phyloP scores from a whole-genome alignment of 1,140 invertebrate species.

The Hycleus phaleratus region DNA sequence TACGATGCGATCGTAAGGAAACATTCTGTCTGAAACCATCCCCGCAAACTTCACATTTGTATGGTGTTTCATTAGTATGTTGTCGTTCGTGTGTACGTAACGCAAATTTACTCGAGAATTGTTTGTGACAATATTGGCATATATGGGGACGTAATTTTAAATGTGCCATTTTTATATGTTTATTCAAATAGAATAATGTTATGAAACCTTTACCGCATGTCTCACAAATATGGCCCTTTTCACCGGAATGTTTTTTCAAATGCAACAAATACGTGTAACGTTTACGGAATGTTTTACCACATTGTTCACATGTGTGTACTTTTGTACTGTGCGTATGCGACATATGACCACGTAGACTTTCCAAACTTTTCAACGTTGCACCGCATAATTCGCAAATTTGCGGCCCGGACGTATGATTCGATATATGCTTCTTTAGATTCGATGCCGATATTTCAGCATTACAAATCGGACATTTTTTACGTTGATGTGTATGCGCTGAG shows the following conservation, averaged over 20 bases:
- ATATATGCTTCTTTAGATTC: slow-evolving; percentile 2
- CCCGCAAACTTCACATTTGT: slow-evolving; percentile 7
- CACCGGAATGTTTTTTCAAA: slow-evolving; percentile 5
- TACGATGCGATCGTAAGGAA: slow-evolving; percentile 2
- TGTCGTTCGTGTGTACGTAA: slow-evolving; percentile 3
- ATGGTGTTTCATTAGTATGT: slow-evolving; percentile 10
- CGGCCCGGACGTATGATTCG: slow-evolving; percentile 4
- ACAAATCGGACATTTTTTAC: slow-evolving; percentile 9
- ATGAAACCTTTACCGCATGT: slow-evolving; percentile 7
- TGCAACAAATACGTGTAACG: background rate
- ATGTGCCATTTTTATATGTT: slow-evolving; percentile 9
- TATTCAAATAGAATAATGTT: slow-evolving; percentile 1
- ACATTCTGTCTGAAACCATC: slow-evolving; percentile 8
- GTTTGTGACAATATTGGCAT: slow-evolving; percentile 6
- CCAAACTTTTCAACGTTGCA: background rate
- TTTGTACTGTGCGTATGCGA: background rate
- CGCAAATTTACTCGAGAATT: slow-evolving; percentile 4
- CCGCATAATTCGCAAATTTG: slow-evolving; percentile 8
- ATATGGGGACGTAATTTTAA: slow-evolving; percentile 3
- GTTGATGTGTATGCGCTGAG: background rate
- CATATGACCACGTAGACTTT: slow-evolving; percentile 4
- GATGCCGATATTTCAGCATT: background rate
- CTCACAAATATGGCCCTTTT: slow-evolving; percentile 3
- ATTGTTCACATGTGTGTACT: background rate
- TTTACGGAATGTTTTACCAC: slow-evolving; percentile 5